phyloP scores from a whole-genome alignment of 2,797 vertebrate species.

The Luscinia megarhynchos region DNA sequence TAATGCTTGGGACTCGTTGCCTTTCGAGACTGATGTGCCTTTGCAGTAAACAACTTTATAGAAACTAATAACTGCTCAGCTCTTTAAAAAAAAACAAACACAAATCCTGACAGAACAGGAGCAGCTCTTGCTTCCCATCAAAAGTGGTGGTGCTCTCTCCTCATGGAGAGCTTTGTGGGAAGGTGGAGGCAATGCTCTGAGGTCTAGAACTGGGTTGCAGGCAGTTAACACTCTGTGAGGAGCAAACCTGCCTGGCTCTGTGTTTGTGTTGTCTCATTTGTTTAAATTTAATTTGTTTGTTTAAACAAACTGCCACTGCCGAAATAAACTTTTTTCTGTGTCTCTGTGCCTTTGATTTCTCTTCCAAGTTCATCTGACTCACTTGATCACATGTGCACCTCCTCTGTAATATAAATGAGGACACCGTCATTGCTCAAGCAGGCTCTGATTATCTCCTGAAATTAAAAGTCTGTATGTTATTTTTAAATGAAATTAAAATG shows the following conservation, averaged over 20 bases:
- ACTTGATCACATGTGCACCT: background rate
- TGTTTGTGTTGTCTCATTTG: background rate
- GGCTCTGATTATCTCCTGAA: background rate
- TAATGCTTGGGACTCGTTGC: too few species aligned
- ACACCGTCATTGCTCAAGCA: fast-evolving
- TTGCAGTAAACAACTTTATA: too few species aligned
- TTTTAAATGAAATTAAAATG: constrained; percentile 5
- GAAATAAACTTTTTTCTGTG: background rate
- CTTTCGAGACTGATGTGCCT: too few species aligned
- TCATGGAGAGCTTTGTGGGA: background rate
- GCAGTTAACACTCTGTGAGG: background rate
- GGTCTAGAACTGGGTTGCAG: fast-evolving
- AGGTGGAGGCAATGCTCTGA: background rate
- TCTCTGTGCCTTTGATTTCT: background rate
- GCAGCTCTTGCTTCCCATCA: fast-evolving
- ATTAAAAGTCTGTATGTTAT: background rate
- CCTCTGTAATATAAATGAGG: background rate
- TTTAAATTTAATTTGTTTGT: background rate
- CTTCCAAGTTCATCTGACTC: background rate
- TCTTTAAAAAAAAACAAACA: too few species aligned
- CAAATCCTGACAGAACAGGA: background rate
- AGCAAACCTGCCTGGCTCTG: background rate
- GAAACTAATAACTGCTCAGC: too few species aligned
- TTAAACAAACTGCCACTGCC: background rate
- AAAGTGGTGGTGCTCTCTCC: too few species aligned